Evolutionary conservation across 2,113 vertebrate species (phyloP), one percentile per base, ranked within the genome.

Genomic region (Spermophilus dauricus): DNA sequence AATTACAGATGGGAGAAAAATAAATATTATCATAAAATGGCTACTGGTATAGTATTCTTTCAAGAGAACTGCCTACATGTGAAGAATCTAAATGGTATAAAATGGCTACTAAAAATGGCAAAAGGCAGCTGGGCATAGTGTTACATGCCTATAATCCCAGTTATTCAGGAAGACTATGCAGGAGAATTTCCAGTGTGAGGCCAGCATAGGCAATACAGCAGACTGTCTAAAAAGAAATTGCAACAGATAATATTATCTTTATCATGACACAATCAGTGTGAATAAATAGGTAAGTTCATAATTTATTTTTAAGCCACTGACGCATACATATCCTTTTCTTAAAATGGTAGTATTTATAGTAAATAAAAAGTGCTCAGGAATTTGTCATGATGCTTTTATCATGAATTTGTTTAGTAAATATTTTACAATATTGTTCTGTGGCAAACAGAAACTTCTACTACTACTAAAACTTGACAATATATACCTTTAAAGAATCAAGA

Each of bases 1-100:
- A 98, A 98, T 98, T 98, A 98, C 45, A 97, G 20, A 93, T 12
- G 94, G 75, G 96, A 98, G 97, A 92, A 95, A 96, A 97, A 92
- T 8, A 96, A 18, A 91, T 5, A 96, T 96, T 97, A 97, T 97
- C 98, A 89, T 1, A 95, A 97, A 95, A 96, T 95, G 53, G 24
- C 42, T 94, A 94, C 24, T 73, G 17, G 16, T 86, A 14, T 56
- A 70, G 26, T 67, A 83, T 32, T 95, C 77, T 88, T 81, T 97
- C 53, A 78, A 91, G 91, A 86, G 26, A 97, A 78, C 5, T 45
- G 73, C 65, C 18, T 82, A 53, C 12, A 83, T 70, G 9, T 9
- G 75, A 42, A 96, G 32, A 51, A 63, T 37, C 34, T 86, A 82
- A 51, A 80, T 86, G 16, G 63, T 86, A 92, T 86, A 87, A 91